Conservation (phyloP, 2,888 invertebrate genomes). For the Brachyopa scutellaris region DNA sequence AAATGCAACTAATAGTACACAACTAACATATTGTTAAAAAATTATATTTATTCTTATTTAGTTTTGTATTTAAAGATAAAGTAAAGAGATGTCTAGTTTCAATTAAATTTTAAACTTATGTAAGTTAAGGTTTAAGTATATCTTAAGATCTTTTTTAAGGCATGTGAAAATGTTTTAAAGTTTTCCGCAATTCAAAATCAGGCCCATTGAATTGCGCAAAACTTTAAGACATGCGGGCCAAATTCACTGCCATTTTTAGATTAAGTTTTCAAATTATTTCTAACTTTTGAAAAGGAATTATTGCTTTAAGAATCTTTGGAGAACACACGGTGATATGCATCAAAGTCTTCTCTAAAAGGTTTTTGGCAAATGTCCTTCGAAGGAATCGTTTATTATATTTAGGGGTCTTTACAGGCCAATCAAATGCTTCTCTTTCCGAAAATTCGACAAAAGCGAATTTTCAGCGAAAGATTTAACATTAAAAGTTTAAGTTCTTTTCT, state of each 20-base stretch:
- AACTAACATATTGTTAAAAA: not conserved
- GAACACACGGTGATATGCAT: not conserved
- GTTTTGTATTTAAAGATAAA: not conserved
- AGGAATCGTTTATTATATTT: not conserved
- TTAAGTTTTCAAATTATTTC: not conserved
- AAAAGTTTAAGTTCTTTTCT: not conserved
- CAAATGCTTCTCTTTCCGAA: slow-evolving; percentile 10
- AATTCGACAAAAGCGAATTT: slow-evolving; percentile 10
- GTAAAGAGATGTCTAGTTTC: slow-evolving; percentile 38
- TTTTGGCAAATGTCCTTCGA: not conserved
- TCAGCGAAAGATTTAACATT: slow-evolving; percentile 14
- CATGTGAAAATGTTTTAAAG: slow-evolving; percentile 44
- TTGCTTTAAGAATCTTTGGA: not conserved
- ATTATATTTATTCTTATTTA: not conserved
- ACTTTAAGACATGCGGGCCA: slow-evolving; percentile 47
- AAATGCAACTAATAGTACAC: not conserved
- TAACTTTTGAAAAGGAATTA: slow-evolving; percentile 10
- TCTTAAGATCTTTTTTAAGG: not conserved
- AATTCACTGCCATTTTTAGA: slow-evolving; percentile 2
- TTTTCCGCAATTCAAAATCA: slow-evolving; percentile 23
- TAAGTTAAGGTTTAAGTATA: not conserved
- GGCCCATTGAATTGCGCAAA: slow-evolving; percentile 46
- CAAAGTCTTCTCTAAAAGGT: not conserved
- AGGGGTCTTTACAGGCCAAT: not conserved
- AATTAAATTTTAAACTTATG: not conserved